Conservation (phyloP, 2,888 invertebrate species). For the Tinea semifulvella region DNA sequence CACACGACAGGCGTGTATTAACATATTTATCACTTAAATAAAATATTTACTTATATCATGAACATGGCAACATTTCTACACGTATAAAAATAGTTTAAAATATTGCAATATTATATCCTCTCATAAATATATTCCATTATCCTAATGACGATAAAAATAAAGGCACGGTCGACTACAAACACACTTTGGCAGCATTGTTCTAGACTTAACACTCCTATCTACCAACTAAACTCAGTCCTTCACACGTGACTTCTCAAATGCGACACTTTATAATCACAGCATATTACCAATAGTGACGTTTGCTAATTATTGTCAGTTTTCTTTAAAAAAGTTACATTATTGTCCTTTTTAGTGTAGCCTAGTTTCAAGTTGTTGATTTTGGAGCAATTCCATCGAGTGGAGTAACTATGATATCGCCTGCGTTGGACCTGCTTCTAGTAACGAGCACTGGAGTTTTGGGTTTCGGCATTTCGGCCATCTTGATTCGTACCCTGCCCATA, state of each 20-base stretch:
- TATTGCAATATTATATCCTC: slow-evolving; percentile 49
- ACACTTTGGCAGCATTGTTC: slow-evolving; percentile 66
- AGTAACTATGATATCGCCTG: slow-evolving; percentile 80
- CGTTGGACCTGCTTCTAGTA: slow-evolving; percentile 77
- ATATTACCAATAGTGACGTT: slow-evolving; percentile 60
- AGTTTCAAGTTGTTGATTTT: slow-evolving; percentile 57
- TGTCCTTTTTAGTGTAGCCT: slow-evolving; percentile 31
- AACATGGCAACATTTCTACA: slow-evolving; percentile 65
- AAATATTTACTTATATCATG: slow-evolving; percentile 38
- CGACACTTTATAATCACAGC: slow-evolving; percentile 52
- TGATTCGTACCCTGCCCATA: slow-evolving; percentile 81
- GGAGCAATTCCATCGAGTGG: slow-evolving; percentile 45
- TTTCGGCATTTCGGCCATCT: slow-evolving; percentile 78
- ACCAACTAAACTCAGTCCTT: slow-evolving; percentile 36
- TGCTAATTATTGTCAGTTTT: slow-evolving; percentile 49
- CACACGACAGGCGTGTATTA: slow-evolving; percentile 5
- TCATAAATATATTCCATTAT: slow-evolving; percentile 55
- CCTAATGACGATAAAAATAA: slow-evolving; percentile 50
- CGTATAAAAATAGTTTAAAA: slow-evolving; percentile 62
- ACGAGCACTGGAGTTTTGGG: slow-evolving; percentile 85
- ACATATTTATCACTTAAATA: background rate
- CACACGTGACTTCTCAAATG: slow-evolving; percentile 34
- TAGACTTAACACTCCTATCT: slow-evolving; percentile 40
- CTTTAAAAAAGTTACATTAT: slow-evolving; percentile 42
- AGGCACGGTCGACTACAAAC: slow-evolving; percentile 68